Evolutionary conservation across 2,888 invertebrate genomes (phyloP).

Genomic region (Drosophila sordidula): DNA sequence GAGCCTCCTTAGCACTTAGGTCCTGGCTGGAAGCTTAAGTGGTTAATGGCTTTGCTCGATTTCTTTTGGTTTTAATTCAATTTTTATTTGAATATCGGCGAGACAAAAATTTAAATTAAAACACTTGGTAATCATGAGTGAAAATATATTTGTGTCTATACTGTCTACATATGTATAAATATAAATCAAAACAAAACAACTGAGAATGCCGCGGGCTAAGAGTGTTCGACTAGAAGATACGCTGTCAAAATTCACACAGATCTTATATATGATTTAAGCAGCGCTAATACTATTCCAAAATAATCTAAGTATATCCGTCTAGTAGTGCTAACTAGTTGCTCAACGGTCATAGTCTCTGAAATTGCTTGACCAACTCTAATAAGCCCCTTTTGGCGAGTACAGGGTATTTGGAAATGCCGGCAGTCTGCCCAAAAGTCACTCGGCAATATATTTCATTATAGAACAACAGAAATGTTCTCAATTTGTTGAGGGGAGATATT

Average conservation of each 20-base stretch:
- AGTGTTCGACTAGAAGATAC: slow-evolving; percentile 12
- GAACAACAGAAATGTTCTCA: slow-evolving; percentile 9
- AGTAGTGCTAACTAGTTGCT: neutral
- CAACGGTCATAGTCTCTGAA: neutral
- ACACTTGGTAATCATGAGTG: slow-evolving; percentile 16
- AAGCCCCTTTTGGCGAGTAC: neutral
- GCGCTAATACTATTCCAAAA: too few relatives aligned
- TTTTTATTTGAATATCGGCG: slow-evolving; percentile 2
- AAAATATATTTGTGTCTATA: slow-evolving; percentile 17
- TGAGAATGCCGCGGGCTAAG: neutral
- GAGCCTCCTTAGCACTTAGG: too few relatives aligned
- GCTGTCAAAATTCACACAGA: slow-evolving; percentile 2
- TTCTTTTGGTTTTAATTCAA: neutral
- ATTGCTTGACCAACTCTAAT: neutral
- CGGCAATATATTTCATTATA: slow-evolving; percentile 20
- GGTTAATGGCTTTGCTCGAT: neutral
- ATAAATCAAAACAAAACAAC: slow-evolving; percentile 34
- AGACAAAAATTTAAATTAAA: slow-evolving; percentile 4
- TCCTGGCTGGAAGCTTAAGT: slow-evolving; percentile 4
- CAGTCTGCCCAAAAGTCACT: slow-evolving; percentile 13
- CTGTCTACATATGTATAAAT: slow-evolving; percentile 31
- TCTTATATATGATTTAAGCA: too few relatives aligned
- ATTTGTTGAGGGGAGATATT: slow-evolving; percentile 15
- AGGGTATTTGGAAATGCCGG: slow-evolving; percentile 22
- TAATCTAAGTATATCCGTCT: too few relatives aligned